phyloP scores from a whole-genome alignment of 2,888 invertebrate species.

The Amiota communis region DNA sequence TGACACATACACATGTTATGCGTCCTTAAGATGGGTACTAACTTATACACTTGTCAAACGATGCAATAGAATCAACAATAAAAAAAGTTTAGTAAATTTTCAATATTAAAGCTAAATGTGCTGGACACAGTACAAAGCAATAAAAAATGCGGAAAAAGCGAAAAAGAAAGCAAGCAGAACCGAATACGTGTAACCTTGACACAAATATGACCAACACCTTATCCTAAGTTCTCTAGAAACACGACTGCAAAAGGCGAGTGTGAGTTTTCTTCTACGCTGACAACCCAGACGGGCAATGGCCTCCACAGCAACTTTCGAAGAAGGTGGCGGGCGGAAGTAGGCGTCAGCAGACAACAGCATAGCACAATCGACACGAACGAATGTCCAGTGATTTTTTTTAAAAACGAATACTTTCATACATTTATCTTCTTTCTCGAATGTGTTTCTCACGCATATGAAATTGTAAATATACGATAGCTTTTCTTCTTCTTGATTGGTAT shows the following conservation, averaged over 20 bases:
- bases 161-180: background rate
- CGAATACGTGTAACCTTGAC: conserved; percentile 1
- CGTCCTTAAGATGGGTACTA: too few relatives aligned
- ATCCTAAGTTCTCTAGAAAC: background rate
- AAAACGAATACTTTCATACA: too few relatives aligned
- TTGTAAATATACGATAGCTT: background rate
- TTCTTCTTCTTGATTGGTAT: background rate
- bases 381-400: too few relatives aligned
- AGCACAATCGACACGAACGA: background rate
- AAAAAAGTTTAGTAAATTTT: background rate
- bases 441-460: background rate
- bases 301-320: background rate
- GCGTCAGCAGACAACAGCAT: background rate
- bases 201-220: conserved; percentile 10
- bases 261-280: background rate
- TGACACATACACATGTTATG: too few relatives aligned
- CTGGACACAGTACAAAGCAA: background rate
- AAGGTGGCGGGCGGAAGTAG: background rate
- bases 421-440: too few relatives aligned
- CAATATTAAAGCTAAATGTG: conserved; percentile 4
- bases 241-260: background rate
- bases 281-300: background rate
- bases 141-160: background rate
- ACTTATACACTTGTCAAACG: too few relatives aligned
- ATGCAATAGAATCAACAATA: too few relatives aligned